Conservation (phyloP, 2,797 vertebrate genomes). For the Tapera naevia region DNA sequence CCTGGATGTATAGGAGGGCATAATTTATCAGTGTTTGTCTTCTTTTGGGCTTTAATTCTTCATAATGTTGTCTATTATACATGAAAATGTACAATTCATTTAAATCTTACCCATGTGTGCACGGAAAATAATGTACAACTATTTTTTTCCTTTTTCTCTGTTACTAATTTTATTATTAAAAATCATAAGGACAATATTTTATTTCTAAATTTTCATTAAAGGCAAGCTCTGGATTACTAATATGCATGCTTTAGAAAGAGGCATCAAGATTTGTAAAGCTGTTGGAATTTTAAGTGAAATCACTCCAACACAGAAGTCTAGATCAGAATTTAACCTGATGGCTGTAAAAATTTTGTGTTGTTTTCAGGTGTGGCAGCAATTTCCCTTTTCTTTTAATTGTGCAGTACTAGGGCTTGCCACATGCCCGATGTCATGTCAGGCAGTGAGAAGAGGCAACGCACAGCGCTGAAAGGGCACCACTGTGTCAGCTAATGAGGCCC, state of each 20-base stretch:
- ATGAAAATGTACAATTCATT: neutral
- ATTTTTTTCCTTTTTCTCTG: neutral
- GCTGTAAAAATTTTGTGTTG: neutral
- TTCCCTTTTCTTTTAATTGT: neutral
- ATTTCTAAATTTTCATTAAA: neutral
- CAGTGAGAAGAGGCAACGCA: neutral
- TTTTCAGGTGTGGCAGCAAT: neutral
- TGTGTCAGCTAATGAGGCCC: neutral
- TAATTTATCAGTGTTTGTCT: neutral
- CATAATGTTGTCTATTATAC: neutral
- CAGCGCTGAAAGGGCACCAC: neutral
- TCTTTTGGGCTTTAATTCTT: neutral
- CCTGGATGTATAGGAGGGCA: neutral
- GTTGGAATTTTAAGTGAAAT: neutral
- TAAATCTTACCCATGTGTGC: neutral
- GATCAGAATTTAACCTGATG: neutral
- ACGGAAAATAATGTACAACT: neutral
- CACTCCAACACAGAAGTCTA: neutral
- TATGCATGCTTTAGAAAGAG: neutral
- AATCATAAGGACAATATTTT: neutral
- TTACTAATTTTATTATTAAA: no score
- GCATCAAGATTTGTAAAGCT: neutral
- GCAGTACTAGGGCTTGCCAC: neutral
- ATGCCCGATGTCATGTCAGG: rapidly evolving
- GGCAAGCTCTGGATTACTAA: neutral